Evolutionary conservation across 2,113 vertebrate genomes (phyloP).

Genomic region (Axis porcinus): DNA sequence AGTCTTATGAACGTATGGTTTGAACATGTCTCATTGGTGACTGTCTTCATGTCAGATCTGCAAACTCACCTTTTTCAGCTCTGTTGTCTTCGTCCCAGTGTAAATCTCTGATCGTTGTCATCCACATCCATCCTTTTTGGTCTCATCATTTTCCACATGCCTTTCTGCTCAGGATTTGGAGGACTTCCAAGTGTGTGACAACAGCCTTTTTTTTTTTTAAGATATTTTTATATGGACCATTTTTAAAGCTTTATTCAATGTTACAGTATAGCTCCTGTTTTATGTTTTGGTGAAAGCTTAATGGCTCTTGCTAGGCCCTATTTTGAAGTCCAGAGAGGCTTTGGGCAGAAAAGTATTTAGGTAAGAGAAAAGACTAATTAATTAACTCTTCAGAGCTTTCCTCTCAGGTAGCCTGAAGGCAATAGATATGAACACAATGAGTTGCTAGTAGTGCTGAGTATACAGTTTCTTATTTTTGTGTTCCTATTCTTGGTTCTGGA

Average conservation of each 20-base stretch:
- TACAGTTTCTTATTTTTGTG: not conserved
- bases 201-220: not conserved
- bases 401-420: not conserved
- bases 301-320: not conserved
- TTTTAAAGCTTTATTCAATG: not conserved
- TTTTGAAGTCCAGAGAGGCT: not conserved
- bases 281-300: not conserved
- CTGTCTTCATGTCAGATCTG: not conserved
- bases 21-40: not conserved
- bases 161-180: not conserved
- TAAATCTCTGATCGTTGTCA: not conserved
- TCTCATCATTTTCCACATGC: not conserved
- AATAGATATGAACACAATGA: not conserved
- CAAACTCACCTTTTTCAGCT: not conserved
- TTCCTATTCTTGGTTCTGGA: not conserved
- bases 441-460: not conserved
- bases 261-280: not conserved
- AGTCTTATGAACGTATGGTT: not conserved
- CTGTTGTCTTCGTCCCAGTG: not conserved
- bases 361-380: not conserved
- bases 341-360: not conserved
- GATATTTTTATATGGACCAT: not conserved
- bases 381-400: not conserved
- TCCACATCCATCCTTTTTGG: not conserved
- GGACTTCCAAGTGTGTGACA: not conserved